Evolutionary conservation across 2,797 vertebrate species (phyloP), one percentile per base, ranked within the genome.

Genomic region (Oryzias sinensis): DNA sequence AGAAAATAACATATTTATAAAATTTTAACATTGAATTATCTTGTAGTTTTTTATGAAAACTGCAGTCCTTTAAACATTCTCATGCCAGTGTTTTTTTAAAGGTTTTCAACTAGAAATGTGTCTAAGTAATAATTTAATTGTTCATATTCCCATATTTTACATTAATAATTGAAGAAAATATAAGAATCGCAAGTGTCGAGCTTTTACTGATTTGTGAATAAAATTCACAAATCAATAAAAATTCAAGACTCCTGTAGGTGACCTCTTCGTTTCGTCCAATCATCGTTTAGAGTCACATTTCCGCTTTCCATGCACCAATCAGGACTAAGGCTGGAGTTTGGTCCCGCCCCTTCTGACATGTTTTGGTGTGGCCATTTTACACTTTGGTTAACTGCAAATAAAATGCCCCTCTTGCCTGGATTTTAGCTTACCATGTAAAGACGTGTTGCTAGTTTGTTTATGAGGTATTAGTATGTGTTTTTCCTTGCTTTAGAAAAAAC

Each of bases 341-440:
- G 56, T 2, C 59, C 81, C 81, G 6, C 87, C 82, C 60, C 22
- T 27, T 59, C 13, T 27, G 62, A 65, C 66, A 77, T 76, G 65
- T 62, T 65, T 62, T 16, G 27, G 72, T 86, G 89, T 83, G 84
- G 89, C 89, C 89, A 91, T 91, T 91, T 91, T 91, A 82, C 66
- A 62, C 77, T 68, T 37, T 53, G 44, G 45, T 59, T 59, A 40
- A 16, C 27, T 37, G 52, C 13, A 47, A 24, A 47, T 47, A 65
- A 59, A 67, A 54, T 45, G 43, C 22, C 1, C 2, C 59, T 27
- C 1, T 61, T 29, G 41, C 42, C 7, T 37, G 51, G 3, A 7
- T 25, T 53, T 37, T 24, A 43, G 5, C 54, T 50, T 80, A 59
- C 51, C 43, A 56, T 58, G 66, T 43, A 22, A 37, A 37, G 15